Conservation (phyloP, 2,113 vertebrate genomes). For the Brienomyrus longianalis region DNA sequence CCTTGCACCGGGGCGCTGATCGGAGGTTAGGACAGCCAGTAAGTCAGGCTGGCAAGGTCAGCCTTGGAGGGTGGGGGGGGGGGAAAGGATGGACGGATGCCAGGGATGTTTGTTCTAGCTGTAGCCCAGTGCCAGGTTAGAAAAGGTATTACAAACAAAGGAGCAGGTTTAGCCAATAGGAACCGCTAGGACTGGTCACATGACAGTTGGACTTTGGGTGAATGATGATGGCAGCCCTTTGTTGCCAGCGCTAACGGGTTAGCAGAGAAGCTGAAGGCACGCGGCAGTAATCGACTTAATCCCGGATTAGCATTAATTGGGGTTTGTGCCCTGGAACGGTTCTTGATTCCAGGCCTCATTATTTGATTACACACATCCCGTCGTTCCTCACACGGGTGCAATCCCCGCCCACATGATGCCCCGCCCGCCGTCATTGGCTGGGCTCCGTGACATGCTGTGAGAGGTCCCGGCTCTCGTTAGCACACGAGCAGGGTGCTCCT, state of each 20-base stretch:
- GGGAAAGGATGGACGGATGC: neutral
- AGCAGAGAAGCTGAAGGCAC: conserved; percentile 36
- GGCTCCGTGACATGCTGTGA: neutral
- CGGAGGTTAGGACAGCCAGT: conserved; percentile 3
- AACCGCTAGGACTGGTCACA: neutral
- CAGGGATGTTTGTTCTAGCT: neutral
- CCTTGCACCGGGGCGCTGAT: neutral
- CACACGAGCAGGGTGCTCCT: conserved; percentile 20
- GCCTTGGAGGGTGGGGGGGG: neutral
- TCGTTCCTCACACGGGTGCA: conserved; percentile 47
- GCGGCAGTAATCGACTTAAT: conserved; percentile 63
- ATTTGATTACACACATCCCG: conserved; percentile 63
- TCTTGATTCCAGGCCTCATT: conserved; percentile 62
- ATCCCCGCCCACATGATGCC: conserved; percentile 24
- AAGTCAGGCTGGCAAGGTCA: neutral
- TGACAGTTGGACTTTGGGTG: conserved; percentile 27
- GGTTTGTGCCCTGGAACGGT: conserved; percentile 57
- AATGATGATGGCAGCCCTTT: neutral
- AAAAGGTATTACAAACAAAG: neutral
- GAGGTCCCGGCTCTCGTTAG: conserved; percentile 26
- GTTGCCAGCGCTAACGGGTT: conserved; percentile 8
- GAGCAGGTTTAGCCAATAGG: neutral
- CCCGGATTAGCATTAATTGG: conserved; percentile 62
- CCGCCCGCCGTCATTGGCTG: neutral
- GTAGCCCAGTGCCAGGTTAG: neutral